phyloP scores from a whole-genome alignment of 2,113 vertebrate species.

The sheep (Ovis aries) region ARS-UI_Ramb_v3.0 NC_056070.1:47596001-47596500 shows the following conservation, averaged over 20 bases:
- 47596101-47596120: not conserved
- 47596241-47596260: not conserved
- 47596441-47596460: not conserved
- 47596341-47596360: too few species aligned
- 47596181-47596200: not conserved
- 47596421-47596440: too few species aligned
- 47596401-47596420: not conserved
- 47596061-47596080: not conserved
- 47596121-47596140: too few species aligned
- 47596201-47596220: not conserved
- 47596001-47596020: not conserved
- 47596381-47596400: fast-evolving
- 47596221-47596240: not conserved
- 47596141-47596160: not conserved
- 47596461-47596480: not conserved
- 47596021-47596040: not conserved
- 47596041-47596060: not conserved
- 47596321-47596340: not conserved
- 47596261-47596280: not conserved
- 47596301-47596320: not conserved
- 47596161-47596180: not conserved
- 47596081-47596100: not conserved
- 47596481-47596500: not conserved
- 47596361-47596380: not conserved
- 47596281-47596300: not conserved